phyloP scores from a whole-genome alignment of 2,113 vertebrate genomes.

The Todiramphus saurophagus region DNA sequence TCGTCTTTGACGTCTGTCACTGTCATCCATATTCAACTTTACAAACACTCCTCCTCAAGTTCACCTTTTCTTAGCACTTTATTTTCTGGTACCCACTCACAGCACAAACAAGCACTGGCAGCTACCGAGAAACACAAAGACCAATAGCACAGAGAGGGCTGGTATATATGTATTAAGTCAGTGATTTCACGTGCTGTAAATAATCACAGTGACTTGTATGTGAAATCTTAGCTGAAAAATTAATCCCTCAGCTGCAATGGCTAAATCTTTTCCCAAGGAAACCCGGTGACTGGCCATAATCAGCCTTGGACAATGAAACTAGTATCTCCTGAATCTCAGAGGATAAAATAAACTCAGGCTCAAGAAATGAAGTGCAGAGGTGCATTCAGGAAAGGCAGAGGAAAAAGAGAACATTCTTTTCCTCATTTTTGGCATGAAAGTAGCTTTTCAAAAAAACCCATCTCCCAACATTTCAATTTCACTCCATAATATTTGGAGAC shows the following conservation, averaged over 20 bases:
- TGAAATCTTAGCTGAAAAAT: neutral
- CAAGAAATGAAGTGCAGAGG: neutral
- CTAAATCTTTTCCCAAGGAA: neutral
- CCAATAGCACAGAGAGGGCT: no score
- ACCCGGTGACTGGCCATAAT: neutral
- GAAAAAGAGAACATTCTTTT: neutral
- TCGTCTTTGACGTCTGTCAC: neutral
- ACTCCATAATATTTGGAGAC: neutral
- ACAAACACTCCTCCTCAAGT: neutral
- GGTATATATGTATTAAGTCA: rapidly evolving
- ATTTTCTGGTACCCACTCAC: neutral
- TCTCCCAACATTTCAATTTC: neutral
- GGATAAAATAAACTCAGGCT: neutral
- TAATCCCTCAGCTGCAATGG: rapidly evolving
- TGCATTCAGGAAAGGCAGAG: neutral
- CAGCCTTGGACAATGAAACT: neutral
- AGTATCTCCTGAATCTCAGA: neutral
- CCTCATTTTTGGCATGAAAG: neutral
- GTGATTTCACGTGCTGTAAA: neutral
- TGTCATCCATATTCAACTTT: neutral
- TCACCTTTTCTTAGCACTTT: neutral
- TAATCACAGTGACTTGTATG: no score
- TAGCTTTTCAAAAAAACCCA: neutral
- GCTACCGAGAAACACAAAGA: neutral
- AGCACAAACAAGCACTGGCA: neutral